Percentiles rank a stretch among this genome's conserved stretches.
Conservation (phyloP, 2,113 vertebrate species). For the Lophura nycthemera region DNA sequence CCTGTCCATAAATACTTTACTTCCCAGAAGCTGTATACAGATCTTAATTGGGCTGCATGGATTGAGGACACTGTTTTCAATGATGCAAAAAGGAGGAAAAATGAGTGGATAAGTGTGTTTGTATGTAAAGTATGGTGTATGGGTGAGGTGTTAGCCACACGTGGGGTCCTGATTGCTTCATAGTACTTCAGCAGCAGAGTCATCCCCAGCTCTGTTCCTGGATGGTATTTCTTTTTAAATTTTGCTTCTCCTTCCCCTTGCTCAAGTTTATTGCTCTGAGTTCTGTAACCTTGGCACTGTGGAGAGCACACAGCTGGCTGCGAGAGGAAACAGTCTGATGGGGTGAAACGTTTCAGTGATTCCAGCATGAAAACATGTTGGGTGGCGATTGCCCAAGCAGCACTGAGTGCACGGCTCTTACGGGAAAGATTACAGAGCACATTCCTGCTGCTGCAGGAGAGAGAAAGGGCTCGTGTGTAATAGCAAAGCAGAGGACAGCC, state of each 20-base stretch:
- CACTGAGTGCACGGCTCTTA: background rate
- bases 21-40: background rate
- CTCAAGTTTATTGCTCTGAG: background rate
- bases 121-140: background rate
- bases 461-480: background rate
- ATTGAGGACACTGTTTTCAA: background rate
- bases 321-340: background rate
- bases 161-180: background rate
- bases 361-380: background rate
- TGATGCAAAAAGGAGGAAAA: background rate
- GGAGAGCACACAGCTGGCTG: fast-evolving
- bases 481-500: background rate
- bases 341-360: background rate
- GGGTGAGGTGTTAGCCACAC: background rate
- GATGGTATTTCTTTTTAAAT: background rate
- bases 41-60: background rate
- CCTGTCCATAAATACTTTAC: background rate
- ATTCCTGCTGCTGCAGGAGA: constrained; percentile 50
- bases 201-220: background rate
- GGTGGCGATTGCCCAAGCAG: constrained; percentile 4
- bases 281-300: background rate
- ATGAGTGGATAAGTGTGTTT: background rate
- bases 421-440: constrained; percentile 37
- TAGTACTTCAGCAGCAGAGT: background rate
- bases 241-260: background rate